A percentile compares a stretch with the other conserved stretches of the same genome.
phyloP scores from a whole-genome alignment of 1,140 invertebrate genomes.

The Aphidius gifuensis region DNA sequence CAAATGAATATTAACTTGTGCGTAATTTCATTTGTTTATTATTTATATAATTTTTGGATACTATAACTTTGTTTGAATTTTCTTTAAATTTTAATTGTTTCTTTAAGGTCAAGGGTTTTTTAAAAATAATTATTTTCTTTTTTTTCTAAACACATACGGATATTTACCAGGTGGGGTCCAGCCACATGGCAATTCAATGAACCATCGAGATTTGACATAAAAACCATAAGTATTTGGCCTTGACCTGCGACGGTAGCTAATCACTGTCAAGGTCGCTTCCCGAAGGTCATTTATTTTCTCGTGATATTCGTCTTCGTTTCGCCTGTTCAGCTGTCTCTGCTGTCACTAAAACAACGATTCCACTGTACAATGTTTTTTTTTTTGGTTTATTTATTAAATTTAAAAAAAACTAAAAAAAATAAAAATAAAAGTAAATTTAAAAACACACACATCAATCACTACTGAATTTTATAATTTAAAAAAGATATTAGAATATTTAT shows the following conservation, averaged over 20 bases:
- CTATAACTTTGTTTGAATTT: no score
- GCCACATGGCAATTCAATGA: slow-evolving; percentile 50
- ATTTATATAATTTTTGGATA: neutral
- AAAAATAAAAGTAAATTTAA: no score
- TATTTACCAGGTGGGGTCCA: slow-evolving; percentile 53
- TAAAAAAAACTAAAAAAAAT: neutral
- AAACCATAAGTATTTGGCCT: slow-evolving; percentile 49
- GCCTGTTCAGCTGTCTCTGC: slow-evolving; percentile 53
- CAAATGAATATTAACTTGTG: slow-evolving; percentile 35
- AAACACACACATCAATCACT: no score
- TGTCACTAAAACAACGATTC: slow-evolving; percentile 56
- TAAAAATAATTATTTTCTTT: slow-evolving; percentile 1
- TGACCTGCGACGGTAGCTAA: slow-evolving; percentile 56
- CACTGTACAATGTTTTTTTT: slow-evolving; percentile 51
- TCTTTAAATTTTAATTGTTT: no score
- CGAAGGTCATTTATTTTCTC: slow-evolving; percentile 58
- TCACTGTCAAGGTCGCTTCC: slow-evolving; percentile 58
- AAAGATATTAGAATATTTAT: no score
- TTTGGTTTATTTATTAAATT: slow-evolving; percentile 28
- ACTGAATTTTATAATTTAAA: no score
- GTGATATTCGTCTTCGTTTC: slow-evolving; percentile 55
- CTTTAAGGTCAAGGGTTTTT: neutral
- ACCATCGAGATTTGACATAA: slow-evolving; percentile 46
- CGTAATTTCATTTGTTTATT: slow-evolving; percentile 26
- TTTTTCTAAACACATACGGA: slow-evolving; percentile 42